Evolutionary conservation across 2,113 vertebrate genomes (phyloP).

Genomic region (Apteryx mantelli): DNA sequence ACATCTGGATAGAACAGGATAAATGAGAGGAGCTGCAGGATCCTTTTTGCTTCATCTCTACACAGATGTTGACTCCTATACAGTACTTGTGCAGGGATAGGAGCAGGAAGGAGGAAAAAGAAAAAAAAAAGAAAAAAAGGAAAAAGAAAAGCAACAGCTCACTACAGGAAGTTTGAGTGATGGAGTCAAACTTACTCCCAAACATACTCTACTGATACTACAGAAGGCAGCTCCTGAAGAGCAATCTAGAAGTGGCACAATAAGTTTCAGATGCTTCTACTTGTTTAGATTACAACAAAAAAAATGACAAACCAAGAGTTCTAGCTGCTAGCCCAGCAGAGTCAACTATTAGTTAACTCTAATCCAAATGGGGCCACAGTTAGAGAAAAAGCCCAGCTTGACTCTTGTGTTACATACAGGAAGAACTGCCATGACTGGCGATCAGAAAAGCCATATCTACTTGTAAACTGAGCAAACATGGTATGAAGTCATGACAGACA

Average conservation of each 20-base stretch:
- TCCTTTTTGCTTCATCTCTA: constrained; percentile 58
- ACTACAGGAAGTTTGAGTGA: constrained; percentile 58
- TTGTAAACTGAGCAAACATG: not conserved
- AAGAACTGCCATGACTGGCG: not conserved
- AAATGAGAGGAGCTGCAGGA: constrained; percentile 29
- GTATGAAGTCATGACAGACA: not conserved
- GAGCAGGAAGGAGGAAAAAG: constrained; percentile 36
- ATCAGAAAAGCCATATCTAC: not conserved
- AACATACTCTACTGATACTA: constrained; percentile 26
- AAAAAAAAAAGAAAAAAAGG: too few species aligned
- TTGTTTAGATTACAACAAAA: constrained; percentile 8
- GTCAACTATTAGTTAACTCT: constrained; percentile 29
- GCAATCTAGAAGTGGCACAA: constrained; percentile 12
- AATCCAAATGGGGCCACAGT: not conserved
- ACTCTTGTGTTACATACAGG: not conserved
- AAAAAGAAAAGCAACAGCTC: constrained; percentile 53
- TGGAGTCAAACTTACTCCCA: constrained; percentile 45
- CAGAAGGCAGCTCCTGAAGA: constrained; percentile 33
- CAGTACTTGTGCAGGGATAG: constrained; percentile 67
- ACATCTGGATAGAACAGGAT: constrained; percentile 31
- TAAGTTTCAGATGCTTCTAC: not conserved
- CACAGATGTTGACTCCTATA: constrained; percentile 49
- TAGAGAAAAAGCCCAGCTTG: not conserved
- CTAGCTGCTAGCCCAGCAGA: constrained; percentile 26
- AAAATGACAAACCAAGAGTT: not conserved